Percentiles rank a stretch among this genome's conserved stretches.
These are phyloP conservation scores for Ennomos erosarius DNA, from an alignment of 2,888 invertebrate species.

Conservation along the genomic window DNA sequence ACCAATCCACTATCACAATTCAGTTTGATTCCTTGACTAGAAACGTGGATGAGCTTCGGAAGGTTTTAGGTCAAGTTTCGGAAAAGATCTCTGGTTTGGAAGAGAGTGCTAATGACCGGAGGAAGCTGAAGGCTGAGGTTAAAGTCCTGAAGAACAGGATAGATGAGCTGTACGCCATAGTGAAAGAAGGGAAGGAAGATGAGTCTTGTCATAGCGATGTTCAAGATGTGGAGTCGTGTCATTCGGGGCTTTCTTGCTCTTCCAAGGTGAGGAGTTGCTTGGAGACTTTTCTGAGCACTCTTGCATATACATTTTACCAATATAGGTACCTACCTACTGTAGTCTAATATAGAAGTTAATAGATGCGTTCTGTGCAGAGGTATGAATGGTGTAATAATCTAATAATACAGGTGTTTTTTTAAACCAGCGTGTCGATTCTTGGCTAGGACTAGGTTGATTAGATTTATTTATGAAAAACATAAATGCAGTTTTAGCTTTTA, in stretches of 20 bases:
- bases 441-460: too few species aligned
- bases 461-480: too few species aligned
- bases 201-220: conserved; percentile 58
- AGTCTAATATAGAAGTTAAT: too few species aligned
- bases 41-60: conserved; percentile 64
- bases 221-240: conserved; percentile 69
- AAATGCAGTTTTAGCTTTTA: too few species aligned
- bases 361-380: too few species aligned
- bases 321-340: too few species aligned
- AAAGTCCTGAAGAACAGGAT: conserved; percentile 63
- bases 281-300: too few species aligned
- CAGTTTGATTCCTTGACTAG: conserved; percentile 66
- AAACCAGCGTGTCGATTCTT: too few species aligned
- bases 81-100: conserved; percentile 64
- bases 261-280: conserved; percentile 63
- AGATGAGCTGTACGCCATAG: conserved; percentile 68
- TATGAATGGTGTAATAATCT: too few species aligned
- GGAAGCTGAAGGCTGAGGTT: conserved; percentile 60
- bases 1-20: conserved; percentile 54
- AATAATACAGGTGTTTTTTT: too few species aligned
- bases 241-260: conserved; percentile 72
- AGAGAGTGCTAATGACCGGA: conserved; percentile 57
- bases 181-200: conserved; percentile 74
- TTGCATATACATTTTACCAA: too few species aligned
- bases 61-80: conserved; percentile 53